A percentile compares a stretch with the other conserved stretches of the same genome.
Conservation (phyloP, 2,888 invertebrate species). For the Agrotis clavis region DNA sequence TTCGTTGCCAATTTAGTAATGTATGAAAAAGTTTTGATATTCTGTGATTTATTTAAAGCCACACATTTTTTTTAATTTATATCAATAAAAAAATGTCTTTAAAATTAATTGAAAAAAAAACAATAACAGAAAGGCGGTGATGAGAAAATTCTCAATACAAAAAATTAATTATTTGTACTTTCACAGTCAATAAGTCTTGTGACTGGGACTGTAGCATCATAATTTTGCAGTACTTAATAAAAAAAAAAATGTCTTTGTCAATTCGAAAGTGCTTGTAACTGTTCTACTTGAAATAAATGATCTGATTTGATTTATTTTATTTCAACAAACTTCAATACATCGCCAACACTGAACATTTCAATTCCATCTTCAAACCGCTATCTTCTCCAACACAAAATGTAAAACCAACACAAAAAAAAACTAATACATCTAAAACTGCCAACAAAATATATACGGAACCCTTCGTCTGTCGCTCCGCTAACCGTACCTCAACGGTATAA, state of each 20-base stretch:
- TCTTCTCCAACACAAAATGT: conserved; percentile 2
- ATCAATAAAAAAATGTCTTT: too few species aligned
- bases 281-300: too few species aligned
- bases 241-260: too few species aligned
- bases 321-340: too few species aligned
- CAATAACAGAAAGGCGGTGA: too few species aligned
- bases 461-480: conserved; percentile 17
- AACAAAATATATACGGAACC: conserved; percentile 46
- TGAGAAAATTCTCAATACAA: too few species aligned
- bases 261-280: too few species aligned
- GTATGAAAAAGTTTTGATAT: not conserved
- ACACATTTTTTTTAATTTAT: not conserved
- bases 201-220: too few species aligned
- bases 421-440: conserved; percentile 40
- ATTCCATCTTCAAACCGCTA: not conserved
- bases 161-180: too few species aligned
- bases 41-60: not conserved
- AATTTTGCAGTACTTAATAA: too few species aligned
- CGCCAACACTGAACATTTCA: not conserved
- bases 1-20: conserved; percentile 10
- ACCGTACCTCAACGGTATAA: conserved; percentile 52
- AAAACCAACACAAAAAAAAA: conserved; percentile 16
- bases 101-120: not conserved
- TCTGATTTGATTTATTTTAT: too few species aligned
- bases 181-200: too few species aligned